Base-by-base conservation (phyloP, 53 echinoderm and acorn worm genomes). In the Paelopatides confundens region DNA sequence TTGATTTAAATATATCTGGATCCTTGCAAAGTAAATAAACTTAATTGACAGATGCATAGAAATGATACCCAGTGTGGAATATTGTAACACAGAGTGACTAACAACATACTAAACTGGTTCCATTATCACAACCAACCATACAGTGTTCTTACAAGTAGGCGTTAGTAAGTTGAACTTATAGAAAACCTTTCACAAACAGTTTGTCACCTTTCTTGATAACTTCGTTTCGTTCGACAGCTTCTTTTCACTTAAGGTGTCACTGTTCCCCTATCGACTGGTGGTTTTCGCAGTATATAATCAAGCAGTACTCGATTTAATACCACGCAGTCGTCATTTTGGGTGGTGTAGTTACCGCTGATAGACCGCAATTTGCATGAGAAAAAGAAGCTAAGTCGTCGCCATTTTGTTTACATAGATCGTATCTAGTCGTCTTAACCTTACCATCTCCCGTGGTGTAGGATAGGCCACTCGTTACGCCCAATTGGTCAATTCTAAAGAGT, bases 391-490 rank as follows among this genome's bases (percentile, higher is more conserved):
- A 74, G 74, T 58, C 58, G 58, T 47, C 74, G 74, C 74, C 74
- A 74, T 74, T 74, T 74, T 74, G 40, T 74, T 74, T 38, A 74
- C 74, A 74, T 46, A 39, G 74, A 74, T 74, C 74, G 14, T 74
- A 74, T 74, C 40, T 46, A 74, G 47, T 28, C 74, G 24, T 74
- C 74, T 38, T 29, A 39, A 46, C 47, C 39, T 5, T 23, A 39
- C 74, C 27, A 21, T 26, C 27, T 14, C 74, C 74, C 27, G 74
- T 74, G 74, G 74, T 74, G 74, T 74, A 40, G 74, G 74, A 74
- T 74, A 40, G 74, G 74, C 74, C 74, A 74, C 40, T 74, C 74
- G 74, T 74, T 74, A 74, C 74, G 74, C 74, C 74, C 74, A 74
- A 74, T 74, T 74, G 74, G 46, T 38, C 27, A 74, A 40, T n/a